Evolutionary conservation across 2,797 vertebrate genomes (phyloP), one percentile per base, ranked within the genome.

Genomic region (Poeciliopsis infans): DNA sequence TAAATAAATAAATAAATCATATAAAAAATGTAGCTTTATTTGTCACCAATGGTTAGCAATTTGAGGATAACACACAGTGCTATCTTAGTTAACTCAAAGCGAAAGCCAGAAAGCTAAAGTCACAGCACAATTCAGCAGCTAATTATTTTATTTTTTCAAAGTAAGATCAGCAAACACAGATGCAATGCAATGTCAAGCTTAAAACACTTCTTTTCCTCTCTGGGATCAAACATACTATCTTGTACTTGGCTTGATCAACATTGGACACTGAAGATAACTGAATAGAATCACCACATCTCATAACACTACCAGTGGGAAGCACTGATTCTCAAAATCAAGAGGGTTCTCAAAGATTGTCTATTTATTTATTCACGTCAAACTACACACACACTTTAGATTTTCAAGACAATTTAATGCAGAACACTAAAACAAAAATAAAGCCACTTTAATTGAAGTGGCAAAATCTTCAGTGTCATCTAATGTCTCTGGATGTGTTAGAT

Each of bases 1-100:
- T 13, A 88, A 91, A 87, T 89, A 88, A 91, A 87, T 89, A 88
- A 7, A 7, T 2, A 39, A 39, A 33, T 13, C 57, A 61, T 15
- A 31, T n/a, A 13, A n/a, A 28, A 57, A 57, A 57, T 57, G 4
- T 59, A 13, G 31, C 7, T 33, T 64, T 15, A 64, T 33, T 33
- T 36, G 5, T 64, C 31, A 33, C 31, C 33, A 64, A 64, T 36
- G 28, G 16, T 36, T 33, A 18, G 31, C 16, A 31, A 64, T 64
- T 33, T 18, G 59, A 15, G 7, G 5, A 36, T 20, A 64, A 33
- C 31, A 16, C 31, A 33, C 7, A 31, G 5, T 61, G 15, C 31
- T 16, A 31, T 64, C 16, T 33, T 64, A 18, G 1, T 36, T 64
- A 64, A 33, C 31, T 64, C 59, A 7, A 57, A n/a, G 20, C 23